phyloP scores from a whole-genome alignment of 2,888 invertebrate species.

The Agrenia bidenticulata region DNA sequence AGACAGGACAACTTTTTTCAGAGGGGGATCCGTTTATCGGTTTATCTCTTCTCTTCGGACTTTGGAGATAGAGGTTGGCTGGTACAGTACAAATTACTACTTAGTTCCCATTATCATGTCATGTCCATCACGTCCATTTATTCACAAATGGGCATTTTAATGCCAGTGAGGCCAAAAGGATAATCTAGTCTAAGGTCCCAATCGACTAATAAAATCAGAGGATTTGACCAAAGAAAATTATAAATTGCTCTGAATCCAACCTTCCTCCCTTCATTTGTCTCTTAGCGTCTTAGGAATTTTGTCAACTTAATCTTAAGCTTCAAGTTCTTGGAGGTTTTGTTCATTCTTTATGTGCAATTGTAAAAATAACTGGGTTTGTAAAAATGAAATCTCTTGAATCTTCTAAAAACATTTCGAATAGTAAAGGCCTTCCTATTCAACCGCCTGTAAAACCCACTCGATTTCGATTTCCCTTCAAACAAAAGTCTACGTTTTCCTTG shows the following conservation, averaged over 20 bases:
- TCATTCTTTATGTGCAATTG: no score
- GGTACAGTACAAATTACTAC: slow-evolving; percentile 21
- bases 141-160: slow-evolving; percentile 11
- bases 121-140: slow-evolving; percentile 3
- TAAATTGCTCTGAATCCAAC: not conserved
- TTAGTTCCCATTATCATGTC: slow-evolving; percentile 8
- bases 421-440: slow-evolving; percentile 11
- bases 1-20: no score
- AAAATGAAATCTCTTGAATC: slow-evolving; percentile 35
- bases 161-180: slow-evolving; percentile 1
- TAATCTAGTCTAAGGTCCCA: not conserved
- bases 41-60: not conserved
- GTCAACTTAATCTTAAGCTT: no score
- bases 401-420: slow-evolving; percentile 29
- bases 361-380: no score
- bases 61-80: slow-evolving; percentile 33
- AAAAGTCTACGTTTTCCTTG: slow-evolving; percentile 27
- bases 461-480: slow-evolving; percentile 49
- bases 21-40: no score
- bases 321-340: no score
- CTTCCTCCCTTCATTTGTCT: not conserved
- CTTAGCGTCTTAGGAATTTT: not conserved
- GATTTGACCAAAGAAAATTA: not conserved
- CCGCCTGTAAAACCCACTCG: slow-evolving; percentile 33
- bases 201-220: not conserved